phyloP scores from a whole-genome alignment of 2,888 invertebrate genomes.

The Zootermopsis nevadensis region DNA sequence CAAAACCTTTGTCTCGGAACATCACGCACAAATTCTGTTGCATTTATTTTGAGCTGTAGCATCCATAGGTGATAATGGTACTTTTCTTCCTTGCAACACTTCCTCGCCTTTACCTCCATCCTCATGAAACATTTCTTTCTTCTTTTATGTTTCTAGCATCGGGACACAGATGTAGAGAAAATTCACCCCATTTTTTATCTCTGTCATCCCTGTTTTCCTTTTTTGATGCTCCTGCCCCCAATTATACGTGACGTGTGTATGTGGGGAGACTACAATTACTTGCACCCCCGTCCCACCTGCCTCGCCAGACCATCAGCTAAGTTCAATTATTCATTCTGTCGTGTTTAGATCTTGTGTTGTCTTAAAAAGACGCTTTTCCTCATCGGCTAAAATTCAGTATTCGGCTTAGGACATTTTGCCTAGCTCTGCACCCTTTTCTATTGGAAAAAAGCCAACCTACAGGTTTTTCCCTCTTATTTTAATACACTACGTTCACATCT shows the following conservation, averaged over 20 bases:
- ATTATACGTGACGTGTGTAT: constrained; percentile 7
- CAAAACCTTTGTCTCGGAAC: too few species aligned
- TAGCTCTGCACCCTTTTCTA: too few species aligned
- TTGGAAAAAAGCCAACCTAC: not conserved
- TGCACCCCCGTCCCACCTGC: constrained; percentile 5
- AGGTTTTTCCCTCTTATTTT: not conserved
- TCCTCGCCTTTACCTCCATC: too few species aligned
- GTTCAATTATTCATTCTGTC: constrained; percentile 14
- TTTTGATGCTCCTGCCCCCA: not conserved
- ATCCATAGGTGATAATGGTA: too few species aligned
- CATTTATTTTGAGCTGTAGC: too few species aligned
- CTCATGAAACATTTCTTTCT: too few species aligned
- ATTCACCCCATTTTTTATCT: not conserved
- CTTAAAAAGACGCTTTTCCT: not conserved
- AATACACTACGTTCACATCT: not conserved
- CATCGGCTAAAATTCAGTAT: too few species aligned
- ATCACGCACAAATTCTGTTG: too few species aligned
- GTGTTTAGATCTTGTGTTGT: not conserved
- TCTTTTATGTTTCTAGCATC: too few species aligned
- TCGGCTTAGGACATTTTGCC: too few species aligned
- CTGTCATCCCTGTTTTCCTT: not conserved
- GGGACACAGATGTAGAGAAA: constrained; percentile 1
- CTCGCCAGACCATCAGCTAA: not conserved
- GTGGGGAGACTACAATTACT: not conserved
- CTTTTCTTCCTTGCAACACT: too few species aligned